Evolutionary conservation across 2,113 vertebrate genomes (phyloP).

Genomic region (Mastomys coucha): DNA sequence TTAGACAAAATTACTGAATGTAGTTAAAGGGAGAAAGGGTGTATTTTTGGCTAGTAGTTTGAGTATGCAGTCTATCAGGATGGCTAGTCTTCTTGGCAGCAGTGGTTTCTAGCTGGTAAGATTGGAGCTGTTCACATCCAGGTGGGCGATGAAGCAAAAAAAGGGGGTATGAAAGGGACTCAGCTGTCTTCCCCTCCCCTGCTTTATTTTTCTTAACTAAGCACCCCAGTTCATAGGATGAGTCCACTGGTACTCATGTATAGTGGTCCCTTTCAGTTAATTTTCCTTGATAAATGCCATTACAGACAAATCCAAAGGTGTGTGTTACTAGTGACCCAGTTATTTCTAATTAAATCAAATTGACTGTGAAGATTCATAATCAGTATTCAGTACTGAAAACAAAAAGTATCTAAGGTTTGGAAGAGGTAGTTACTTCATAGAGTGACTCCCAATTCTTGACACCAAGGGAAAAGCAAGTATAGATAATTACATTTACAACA

Average conservation of each 20-base stretch:
- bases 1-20: not conserved
- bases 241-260: not conserved
- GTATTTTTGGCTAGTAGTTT: not conserved
- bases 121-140: not conserved
- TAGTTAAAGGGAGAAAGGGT: not conserved
- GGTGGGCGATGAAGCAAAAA: not conserved
- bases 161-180: not conserved
- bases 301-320: not conserved
- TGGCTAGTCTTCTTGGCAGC: not conserved
- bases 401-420: not conserved
- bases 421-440: not conserved
- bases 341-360: not conserved
- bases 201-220: not conserved
- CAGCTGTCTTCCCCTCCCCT: no score
- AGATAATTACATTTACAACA: not conserved
- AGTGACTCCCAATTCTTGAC: not conserved
- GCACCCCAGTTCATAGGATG: not conserved
- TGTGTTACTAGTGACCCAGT: not conserved
- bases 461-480: not conserved
- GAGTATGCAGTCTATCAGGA: no score
- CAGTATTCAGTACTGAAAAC: not conserved
- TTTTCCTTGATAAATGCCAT: not conserved
- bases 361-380: not conserved
- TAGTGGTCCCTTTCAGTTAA: not conserved
- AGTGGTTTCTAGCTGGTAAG: not conserved